Percentiles rank a stretch among this genome's conserved stretches.
Conservation (phyloP, 1,140 invertebrate species). For the Periplaneta americana region DNA sequence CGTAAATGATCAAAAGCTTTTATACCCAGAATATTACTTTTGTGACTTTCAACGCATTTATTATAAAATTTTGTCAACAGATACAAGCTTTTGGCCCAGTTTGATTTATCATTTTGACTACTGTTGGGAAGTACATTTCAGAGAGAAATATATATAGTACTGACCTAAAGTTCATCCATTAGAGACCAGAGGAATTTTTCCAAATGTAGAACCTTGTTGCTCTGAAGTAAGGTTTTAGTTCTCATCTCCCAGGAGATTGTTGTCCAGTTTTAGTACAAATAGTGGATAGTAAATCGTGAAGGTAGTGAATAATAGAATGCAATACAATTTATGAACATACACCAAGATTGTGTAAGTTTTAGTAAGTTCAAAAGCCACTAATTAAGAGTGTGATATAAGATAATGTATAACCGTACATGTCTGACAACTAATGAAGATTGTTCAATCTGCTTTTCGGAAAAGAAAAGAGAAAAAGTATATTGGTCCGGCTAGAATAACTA, state of each 20-base stretch:
- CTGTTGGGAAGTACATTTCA: not conserved
- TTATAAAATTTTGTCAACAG: no score
- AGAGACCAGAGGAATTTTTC: not conserved
- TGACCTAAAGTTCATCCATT: not conserved
- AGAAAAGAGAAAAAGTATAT: no score
- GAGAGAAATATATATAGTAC: not conserved
- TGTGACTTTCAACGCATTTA: no score
- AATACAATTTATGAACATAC: not conserved
- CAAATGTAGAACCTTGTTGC: not conserved
- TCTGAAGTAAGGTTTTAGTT: not conserved
- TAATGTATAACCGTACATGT: no score
- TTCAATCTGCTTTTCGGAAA: no score
- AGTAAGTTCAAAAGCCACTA: not conserved
- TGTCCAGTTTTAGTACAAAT: not conserved
- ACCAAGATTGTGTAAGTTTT: not conserved
- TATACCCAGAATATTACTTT: no score
- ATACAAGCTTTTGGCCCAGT: no score
- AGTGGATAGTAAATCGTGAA: not conserved
- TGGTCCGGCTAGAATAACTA: no score
- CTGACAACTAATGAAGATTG: no score
- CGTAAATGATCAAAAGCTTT: no score
- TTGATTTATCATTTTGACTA: not conserved
- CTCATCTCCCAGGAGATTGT: not conserved
- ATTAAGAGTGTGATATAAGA: no score
- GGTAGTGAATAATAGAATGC: not conserved